phyloP scores from a whole-genome alignment of 1,140 invertebrate species.

The Helicoverpa zea region DNA sequence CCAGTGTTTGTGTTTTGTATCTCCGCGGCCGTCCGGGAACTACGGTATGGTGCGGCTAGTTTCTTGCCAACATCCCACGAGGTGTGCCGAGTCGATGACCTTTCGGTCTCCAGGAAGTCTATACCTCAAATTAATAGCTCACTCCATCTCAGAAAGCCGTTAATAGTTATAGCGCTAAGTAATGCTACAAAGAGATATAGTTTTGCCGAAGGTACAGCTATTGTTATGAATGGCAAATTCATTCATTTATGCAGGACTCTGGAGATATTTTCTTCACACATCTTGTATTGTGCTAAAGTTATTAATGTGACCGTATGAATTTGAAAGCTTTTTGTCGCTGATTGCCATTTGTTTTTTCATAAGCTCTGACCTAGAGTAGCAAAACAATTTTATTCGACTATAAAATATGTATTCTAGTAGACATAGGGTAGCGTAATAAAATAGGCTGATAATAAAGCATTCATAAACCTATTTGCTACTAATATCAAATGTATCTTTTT shows the following conservation, averaged over 20 bases:
- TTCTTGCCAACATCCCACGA: conserved; percentile 69
- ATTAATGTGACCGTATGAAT: too few relatives aligned
- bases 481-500: not conserved
- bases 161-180: conserved; percentile 48
- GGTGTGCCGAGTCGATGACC: conserved; percentile 69
- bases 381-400: too few relatives aligned
- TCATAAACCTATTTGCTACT: too few relatives aligned
- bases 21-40: conserved; percentile 59
- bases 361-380: too few relatives aligned
- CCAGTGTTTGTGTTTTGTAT: conserved; percentile 55
- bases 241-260: too few relatives aligned
- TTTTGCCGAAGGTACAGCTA: not conserved
- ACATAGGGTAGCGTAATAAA: too few relatives aligned
- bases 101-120: conserved; percentile 67
- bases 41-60: conserved; percentile 56
- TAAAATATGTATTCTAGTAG: too few relatives aligned
- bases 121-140: conserved; percentile 71
- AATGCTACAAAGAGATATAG: conserved; percentile 27
- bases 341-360: too few relatives aligned
- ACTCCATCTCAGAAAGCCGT: conserved; percentile 56
- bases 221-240: not conserved
- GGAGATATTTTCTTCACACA: too few relatives aligned
- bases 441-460: too few relatives aligned
- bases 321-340: too few relatives aligned
- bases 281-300: too few relatives aligned